Base-by-base conservation (phyloP, 2,888 invertebrate species). In the Epistrophe grossulariae region DNA sequence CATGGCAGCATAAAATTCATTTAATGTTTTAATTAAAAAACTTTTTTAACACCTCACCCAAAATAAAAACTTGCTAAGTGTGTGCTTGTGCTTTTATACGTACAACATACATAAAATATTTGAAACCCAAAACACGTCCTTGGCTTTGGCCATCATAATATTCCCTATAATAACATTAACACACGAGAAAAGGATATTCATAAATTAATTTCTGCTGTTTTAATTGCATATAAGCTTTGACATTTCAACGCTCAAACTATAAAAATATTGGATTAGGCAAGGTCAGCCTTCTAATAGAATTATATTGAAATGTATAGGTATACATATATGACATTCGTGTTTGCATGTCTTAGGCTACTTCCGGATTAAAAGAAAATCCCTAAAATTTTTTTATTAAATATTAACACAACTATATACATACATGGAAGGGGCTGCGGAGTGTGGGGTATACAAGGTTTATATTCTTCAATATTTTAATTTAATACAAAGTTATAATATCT, bases 391-490 rank as follows among this genome's bases (percentile, higher is more conserved):
- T 68, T 74, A 74, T 80, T 80, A 60, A 73, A 79, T 79, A 79
- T 79, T 73, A 17, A 59, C 17, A 59, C 11, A 59, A 17, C 17
- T 60, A 19, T 57, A 62, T 24, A 24, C 24, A 24, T 24, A 24
- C 24, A 24, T 24, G 24, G 3, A 3, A 3, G 24, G 24, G 24
- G 24, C 1, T 2, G 24, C 2, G 43, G 60, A 4, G 7, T 31
- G 31, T 31, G 31, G 50, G n/a, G n/a, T 4, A 35, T 43, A 24
- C 28, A 48, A 40, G 55, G 66, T 60, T 79, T 73, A 72, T 66
- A 64, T 50, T 43, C 28, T 4, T 17, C 28, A 64, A 71, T 81
- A 77, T 77, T 72, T 81, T 77, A 81, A 81, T 84, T 77, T 72
- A 81, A 81, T 72, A 66, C 64, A 40, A 31, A 70, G 40, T 15